These are phyloP conservation scores for Mystacides longicornis DNA, from an alignment of 2,888 invertebrate species.

Conservation along the genomic window DNA sequence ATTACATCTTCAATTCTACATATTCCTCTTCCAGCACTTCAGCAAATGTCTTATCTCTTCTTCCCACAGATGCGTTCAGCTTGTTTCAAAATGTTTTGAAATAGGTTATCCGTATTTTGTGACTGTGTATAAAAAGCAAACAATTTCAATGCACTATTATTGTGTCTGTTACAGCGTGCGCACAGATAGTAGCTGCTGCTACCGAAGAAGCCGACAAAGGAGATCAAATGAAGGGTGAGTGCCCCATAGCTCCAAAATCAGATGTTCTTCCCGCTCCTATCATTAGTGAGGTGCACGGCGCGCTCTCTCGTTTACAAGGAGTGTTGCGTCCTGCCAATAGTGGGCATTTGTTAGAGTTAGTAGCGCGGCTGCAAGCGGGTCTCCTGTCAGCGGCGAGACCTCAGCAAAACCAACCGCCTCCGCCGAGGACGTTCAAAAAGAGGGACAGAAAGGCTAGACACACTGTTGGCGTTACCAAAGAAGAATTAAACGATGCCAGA, in stretches of 20 bases:
- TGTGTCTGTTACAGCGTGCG: conserved; percentile 38
- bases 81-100: too few relatives aligned
- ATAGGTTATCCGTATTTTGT: too few relatives aligned
- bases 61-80: too few relatives aligned
- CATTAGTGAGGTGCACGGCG: conserved; percentile 69
- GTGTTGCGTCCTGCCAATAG: conserved; percentile 55
- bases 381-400: conserved; percentile 34
- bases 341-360: conserved; percentile 58
- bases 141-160: too few relatives aligned
- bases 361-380: conserved; percentile 60
- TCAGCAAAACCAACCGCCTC: conserved; percentile 33
- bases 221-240: conserved; percentile 61
- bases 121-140: too few relatives aligned
- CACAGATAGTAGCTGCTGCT: conserved; percentile 45
- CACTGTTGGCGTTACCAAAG: conserved; percentile 76
- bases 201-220: conserved; percentile 33
- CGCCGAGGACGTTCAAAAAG: conserved; percentile 44
- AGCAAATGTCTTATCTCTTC: too few relatives aligned
- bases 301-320: conserved; percentile 65
- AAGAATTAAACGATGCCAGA: conserved; percentile 73
- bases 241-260: conserved; percentile 46
- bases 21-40: too few relatives aligned
- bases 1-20: too few relatives aligned
- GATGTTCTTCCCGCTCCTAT: conserved; percentile 43
- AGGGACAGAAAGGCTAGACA: conserved; percentile 62